phyloP scores from a whole-genome alignment of 2,888 invertebrate genomes.

The Ectobius pallidus region DNA sequence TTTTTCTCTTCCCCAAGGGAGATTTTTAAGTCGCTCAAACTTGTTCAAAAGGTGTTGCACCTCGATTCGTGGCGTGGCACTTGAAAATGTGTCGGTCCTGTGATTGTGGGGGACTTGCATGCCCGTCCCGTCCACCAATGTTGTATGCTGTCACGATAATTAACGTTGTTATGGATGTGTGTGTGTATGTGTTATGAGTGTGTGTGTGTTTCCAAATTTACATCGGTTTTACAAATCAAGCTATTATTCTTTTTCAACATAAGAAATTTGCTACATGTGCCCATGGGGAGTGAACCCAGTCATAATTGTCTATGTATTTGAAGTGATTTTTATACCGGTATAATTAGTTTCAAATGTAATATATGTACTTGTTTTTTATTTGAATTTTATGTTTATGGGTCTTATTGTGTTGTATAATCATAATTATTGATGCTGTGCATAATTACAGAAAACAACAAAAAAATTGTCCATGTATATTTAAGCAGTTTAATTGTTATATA shows the following conservation, averaged over 20 bases:
- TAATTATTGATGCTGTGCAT: constrained; percentile 39
- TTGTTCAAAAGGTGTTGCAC: constrained; percentile 40
- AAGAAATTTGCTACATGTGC: constrained; percentile 40
- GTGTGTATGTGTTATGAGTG: constrained; percentile 18
- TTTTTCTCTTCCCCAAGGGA: constrained; percentile 36
- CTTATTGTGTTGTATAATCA: constrained; percentile 38
- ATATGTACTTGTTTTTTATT: constrained; percentile 40
- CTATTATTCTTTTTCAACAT: constrained; percentile 40
- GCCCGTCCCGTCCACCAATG: constrained; percentile 40
- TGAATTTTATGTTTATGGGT: constrained; percentile 41
- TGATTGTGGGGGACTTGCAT: constrained; percentile 42
- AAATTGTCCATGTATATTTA: constrained; percentile 38
- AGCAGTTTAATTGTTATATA: constrained; percentile 32
- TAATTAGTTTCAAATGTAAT: constrained; percentile 40
- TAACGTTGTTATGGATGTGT: constrained; percentile 33
- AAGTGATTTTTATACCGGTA: constrained; percentile 45
- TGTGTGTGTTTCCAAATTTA: constrained; percentile 28
- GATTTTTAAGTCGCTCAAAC: constrained; percentile 42
- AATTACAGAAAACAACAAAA: constrained; percentile 35
- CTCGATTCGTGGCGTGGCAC: constrained; percentile 38
- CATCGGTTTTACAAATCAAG: constrained; percentile 37
- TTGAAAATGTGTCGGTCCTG: constrained; percentile 36
- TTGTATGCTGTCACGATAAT: constrained; percentile 35
- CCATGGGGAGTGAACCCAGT: constrained; percentile 42
- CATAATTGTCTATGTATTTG: constrained; percentile 44